phyloP scores from a whole-genome alignment of 1,140 invertebrate genomes.

The Grapholita molesta region DNA sequence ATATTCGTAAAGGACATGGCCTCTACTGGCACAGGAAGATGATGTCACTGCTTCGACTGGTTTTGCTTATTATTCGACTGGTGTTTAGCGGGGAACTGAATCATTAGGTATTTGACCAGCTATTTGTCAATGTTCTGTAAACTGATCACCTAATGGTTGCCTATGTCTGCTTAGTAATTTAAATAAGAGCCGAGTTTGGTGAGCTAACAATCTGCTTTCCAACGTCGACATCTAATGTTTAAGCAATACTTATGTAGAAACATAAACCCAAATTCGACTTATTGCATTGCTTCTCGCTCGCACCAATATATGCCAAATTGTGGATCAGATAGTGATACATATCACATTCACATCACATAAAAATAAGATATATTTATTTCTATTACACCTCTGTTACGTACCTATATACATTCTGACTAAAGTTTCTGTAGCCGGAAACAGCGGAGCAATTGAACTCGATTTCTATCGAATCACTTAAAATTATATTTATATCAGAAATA shows the following conservation, averaged over 20 bases:
- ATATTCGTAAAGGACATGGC: slow-evolving; percentile 55
- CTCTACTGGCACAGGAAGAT: slow-evolving; percentile 65
- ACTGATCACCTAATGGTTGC: slow-evolving; percentile 6
- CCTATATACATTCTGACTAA: background rate
- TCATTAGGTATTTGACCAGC: slow-evolving; percentile 26
- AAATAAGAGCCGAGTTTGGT: background rate
- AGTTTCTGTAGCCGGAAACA: background rate
- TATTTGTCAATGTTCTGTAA: slow-evolving; percentile 22
- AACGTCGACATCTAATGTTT: background rate
- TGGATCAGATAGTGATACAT: too few species aligned
- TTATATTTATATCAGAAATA: too few species aligned
- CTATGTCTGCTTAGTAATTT: background rate
- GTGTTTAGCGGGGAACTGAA: slow-evolving; percentile 47
- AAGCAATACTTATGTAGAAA: too few species aligned
- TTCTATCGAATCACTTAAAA: too few species aligned
- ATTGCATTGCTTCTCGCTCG: too few species aligned
- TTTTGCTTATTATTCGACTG: slow-evolving; percentile 69
- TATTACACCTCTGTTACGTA: too few species aligned
- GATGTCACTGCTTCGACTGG: slow-evolving; percentile 74
- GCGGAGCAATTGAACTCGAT: too few species aligned
- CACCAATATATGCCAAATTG: too few species aligned
- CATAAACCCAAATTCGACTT: too few species aligned
- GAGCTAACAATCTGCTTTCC: background rate
- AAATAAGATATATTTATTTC: too few species aligned
- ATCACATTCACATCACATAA: too few species aligned